Base-by-base conservation (phyloP, 2,113 vertebrate species). In the Budorcas taxicolor region DNA sequence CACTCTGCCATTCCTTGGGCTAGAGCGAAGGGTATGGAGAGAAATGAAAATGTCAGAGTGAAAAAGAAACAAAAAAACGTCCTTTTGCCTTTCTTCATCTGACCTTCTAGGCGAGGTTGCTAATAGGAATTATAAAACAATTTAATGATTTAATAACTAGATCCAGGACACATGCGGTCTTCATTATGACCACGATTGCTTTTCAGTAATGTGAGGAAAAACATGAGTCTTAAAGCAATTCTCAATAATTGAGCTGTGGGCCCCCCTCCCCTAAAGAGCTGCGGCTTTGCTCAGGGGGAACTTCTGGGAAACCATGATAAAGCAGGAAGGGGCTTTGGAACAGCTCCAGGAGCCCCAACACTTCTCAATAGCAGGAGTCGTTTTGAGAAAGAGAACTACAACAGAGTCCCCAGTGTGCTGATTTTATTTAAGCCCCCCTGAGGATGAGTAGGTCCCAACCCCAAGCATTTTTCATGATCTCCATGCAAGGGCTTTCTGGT, bases 141-240 rank as follows among this genome's bases (percentile, higher is more conserved):
- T 88, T 7, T 7, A 84, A 95, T 0, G 3, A 76, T 43, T 92
- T 85, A 83, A 84, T 95, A 87, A 93, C 93, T 87, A 87, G 67
- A 83, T 76, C 89, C 91, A 96, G 94, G 84, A 78, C 96, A 92
- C 95, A 90, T 23, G 47, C 2, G 10, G 97, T 89, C 96, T 91
- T 94, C 91, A 76, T 96, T 87, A 90, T 52, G 29, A 40, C 47
- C 31, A 53, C 80, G 87, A 93, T 85, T 58, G 55, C 94, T 93
- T 96, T 93, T 95, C 94, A 97, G 87, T 67, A 91, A 91, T 31
- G n/a, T 17, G 78, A 62, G 58, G 36, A 27, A 90, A 98, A 90
- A 87, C 89, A 95, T 74, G 93, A 91, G 83, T 93, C 88, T 93
- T 88, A 88, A 93, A 94, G 95, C 95, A 91, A 95, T 95, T 97